Evolutionary conservation across 2,113 vertebrate genomes (phyloP).

Genomic region (Verasper variegatus): DNA sequence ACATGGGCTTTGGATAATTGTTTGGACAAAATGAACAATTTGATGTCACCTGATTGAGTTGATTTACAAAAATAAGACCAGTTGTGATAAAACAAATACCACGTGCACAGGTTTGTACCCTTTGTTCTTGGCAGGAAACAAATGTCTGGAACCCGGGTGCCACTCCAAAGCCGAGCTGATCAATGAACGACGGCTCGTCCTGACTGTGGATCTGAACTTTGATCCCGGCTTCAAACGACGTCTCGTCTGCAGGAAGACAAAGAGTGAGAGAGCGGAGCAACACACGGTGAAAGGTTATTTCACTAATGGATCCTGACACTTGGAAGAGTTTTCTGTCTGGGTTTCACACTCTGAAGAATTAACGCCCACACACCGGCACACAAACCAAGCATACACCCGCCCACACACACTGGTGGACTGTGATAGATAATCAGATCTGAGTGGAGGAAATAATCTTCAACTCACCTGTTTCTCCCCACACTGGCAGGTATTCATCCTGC

Average conservation of each 20-base stretch:
- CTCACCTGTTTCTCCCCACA: slow-evolving; percentile 98
- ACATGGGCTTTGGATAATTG: no score
- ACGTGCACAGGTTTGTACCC: slow-evolving; percentile 79
- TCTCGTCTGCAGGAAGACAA: slow-evolving; percentile 86
- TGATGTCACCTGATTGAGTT: no score
- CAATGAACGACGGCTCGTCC: slow-evolving; percentile 94
- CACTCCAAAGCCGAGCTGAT: slow-evolving; percentile 97
- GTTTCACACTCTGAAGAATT: neutral
- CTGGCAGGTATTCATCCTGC: slow-evolving; percentile 95
- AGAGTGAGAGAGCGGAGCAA: neutral
- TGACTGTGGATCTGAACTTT: slow-evolving; percentile 99
- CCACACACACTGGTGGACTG: neutral
- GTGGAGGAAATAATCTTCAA: neutral
- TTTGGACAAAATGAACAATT: no score
- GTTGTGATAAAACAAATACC: neutral
- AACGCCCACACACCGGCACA: neutral
- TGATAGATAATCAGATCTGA: slow-evolving; percentile 14
- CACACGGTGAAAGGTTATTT: neutral
- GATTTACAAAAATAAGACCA: neutral
- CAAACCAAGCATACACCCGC: neutral
- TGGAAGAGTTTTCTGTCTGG: neutral
- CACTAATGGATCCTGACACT: neutral
- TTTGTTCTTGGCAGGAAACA: slow-evolving; percentile 97
- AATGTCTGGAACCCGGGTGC: slow-evolving; percentile 98
- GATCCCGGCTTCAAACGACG: slow-evolving; percentile 96